Evolutionary conservation across 2,888 invertebrate species (phyloP).

Genomic region (Coenonympha arcania): DNA sequence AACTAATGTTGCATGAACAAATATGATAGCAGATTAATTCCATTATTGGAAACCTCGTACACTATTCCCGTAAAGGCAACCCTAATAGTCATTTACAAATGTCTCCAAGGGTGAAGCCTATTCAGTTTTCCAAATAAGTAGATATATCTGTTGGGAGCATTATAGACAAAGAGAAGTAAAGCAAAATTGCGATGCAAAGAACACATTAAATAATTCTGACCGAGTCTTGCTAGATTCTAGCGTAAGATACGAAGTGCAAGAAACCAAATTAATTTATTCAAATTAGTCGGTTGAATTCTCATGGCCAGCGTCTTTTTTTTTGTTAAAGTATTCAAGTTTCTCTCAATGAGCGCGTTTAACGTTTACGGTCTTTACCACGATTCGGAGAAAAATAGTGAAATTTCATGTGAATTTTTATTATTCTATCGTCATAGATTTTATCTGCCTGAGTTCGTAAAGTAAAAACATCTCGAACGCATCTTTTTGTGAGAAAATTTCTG

Average conservation of each 20-base stretch:
- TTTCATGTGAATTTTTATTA: neutral
- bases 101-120: neutral
- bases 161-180: neutral
- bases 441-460: too few species aligned
- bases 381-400: neutral
- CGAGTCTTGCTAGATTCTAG: neutral
- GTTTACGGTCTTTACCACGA: too few species aligned
- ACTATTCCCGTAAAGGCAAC: constrained; percentile 4
- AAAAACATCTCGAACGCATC: too few species aligned
- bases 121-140: constrained; percentile 6
- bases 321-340: neutral
- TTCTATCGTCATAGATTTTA: too few species aligned
- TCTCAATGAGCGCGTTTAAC: neutral
- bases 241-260: neutral
- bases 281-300: neutral
- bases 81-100: constrained; percentile 11
- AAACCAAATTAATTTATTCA: neutral
- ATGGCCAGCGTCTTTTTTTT: neutral
- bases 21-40: constrained; percentile 3
- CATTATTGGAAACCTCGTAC: neutral
- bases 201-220: neutral
- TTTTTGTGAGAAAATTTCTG: too few species aligned
- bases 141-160: constrained; percentile 6
- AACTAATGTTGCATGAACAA: neutral
- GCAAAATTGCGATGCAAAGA: neutral